A percentile compares a stretch with the other conserved stretches of the same genome.
Evolutionary conservation across 1,140 invertebrate genomes (phyloP).

Genomic region (Drosophila watanabei): DNA sequence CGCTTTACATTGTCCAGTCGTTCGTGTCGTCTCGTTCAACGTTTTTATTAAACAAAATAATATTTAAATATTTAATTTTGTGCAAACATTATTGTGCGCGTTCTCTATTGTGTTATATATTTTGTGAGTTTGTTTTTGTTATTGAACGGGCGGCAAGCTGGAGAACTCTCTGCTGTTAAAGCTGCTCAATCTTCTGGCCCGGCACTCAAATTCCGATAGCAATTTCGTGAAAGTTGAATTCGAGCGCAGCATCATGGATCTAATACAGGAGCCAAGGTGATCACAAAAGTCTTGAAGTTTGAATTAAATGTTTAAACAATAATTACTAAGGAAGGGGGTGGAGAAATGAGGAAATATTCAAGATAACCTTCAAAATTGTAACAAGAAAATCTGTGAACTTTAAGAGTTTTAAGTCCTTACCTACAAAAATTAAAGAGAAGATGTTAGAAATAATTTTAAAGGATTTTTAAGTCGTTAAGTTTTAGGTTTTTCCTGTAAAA

Average conservation of each 20-base stretch:
- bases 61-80: conserved; percentile 9
- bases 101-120: conserved; percentile 4
- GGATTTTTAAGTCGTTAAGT: neutral
- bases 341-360: neutral
- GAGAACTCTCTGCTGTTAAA: conserved; percentile 80
- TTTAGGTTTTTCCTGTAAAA: neutral
- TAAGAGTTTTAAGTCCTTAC: neutral
- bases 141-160: conserved; percentile 67
- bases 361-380: conserved; percentile 1
- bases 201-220: conserved; percentile 62
- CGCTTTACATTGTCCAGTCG: conserved; percentile 66
- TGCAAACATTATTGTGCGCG: too few species aligned
- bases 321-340: neutral
- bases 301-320: neutral
- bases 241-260: conserved; percentile 84
- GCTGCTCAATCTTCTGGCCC: conserved; percentile 71
- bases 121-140: conserved; percentile 24
- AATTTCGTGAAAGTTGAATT: conserved; percentile 83
- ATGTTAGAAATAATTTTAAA: neutral
- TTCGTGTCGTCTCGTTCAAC: conserved; percentile 52
- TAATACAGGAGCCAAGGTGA: conserved; percentile 81
- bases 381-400: neutral
- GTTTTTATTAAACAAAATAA: conserved; percentile 30
- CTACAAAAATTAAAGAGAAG: neutral
- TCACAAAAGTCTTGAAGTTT: neutral